Percentiles rank a stretch among this genome's conserved stretches.
Evolutionary conservation across 1,140 invertebrate species (phyloP).

Genomic region (Anoplolepis gracilipes): DNA sequence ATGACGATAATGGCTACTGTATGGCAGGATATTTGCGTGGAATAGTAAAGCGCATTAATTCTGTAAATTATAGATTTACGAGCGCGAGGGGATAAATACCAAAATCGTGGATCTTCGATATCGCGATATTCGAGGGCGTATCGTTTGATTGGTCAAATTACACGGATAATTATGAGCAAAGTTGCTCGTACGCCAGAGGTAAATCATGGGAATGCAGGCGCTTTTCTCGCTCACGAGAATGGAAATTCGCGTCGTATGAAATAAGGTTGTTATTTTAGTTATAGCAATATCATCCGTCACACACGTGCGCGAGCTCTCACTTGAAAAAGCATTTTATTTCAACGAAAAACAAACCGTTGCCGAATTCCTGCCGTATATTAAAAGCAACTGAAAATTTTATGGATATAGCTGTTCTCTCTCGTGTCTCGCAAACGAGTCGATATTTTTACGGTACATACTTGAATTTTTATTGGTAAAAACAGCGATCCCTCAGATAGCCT

Average conservation of each 20-base stretch:
- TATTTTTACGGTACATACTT: conserved; percentile 7
- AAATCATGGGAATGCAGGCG: conserved; percentile 40
- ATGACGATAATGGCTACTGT: conserved; percentile 53
- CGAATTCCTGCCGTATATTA: conserved; percentile 44
- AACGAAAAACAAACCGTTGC: conserved; percentile 15
- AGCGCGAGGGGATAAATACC: conserved; percentile 68
- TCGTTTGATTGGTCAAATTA: conserved; percentile 57
- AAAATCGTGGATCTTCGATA: conserved; percentile 70
- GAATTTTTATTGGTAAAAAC: conserved; percentile 41
- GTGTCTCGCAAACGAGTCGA: background rate
- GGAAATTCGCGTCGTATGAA: conserved; percentile 36
- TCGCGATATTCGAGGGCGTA: conserved; percentile 57
- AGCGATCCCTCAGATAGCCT: background rate
- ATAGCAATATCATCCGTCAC: conserved; percentile 33
- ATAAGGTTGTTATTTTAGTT: conserved; percentile 61
- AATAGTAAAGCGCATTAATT: conserved; percentile 28
- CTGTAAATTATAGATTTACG: conserved; percentile 66
- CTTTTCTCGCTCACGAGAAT: conserved; percentile 34
- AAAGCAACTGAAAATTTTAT: conserved; percentile 53
- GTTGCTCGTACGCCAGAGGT: conserved; percentile 55
- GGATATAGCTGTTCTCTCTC: background rate
- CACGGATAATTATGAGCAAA: conserved; percentile 57
- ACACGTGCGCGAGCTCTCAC: background rate
- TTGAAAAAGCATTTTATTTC: conserved; percentile 52
- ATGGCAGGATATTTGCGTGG: background rate